Conservation (phyloP, 2,797 vertebrate species). For the Tauraco hartlaubi region DNA sequence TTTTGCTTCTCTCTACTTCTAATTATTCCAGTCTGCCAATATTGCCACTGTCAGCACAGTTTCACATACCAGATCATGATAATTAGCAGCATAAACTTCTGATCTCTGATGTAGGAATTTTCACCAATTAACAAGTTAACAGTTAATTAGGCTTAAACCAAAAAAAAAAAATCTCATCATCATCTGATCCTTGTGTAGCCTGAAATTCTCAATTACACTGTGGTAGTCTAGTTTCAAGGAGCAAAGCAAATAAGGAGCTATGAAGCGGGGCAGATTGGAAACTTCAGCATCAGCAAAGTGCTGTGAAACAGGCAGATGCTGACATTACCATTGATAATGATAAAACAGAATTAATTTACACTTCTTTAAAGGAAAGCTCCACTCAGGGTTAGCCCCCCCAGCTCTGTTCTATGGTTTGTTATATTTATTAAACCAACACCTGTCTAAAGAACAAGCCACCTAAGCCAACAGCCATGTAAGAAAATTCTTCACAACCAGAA, state of each 20-base stretch:
- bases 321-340: neutral
- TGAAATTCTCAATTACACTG: neutral
- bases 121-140: constrained; percentile 49
- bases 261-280: neutral
- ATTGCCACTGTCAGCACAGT: neutral
- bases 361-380: neutral
- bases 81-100: constrained; percentile 42
- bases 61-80: constrained; percentile 3
- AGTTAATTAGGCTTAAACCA: constrained; percentile 26
- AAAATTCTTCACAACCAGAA: neutral
- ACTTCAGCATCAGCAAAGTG: neutral
- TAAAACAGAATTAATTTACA: neutral
- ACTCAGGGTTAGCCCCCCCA: neutral
- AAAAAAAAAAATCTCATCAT: neutral
- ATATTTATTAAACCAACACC: neutral
- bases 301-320: neutral
- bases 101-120: constrained; percentile 28
- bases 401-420: neutral
- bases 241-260: neutral
- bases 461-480: neutral
- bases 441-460: neutral
- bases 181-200: neutral
- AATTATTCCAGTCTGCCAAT: constrained; percentile 12
- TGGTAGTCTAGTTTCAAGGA: neutral
- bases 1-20: neutral